Evolutionary conservation across 2,113 vertebrate species (phyloP).

Genomic region (Cephalopholis sonnerati): DNA sequence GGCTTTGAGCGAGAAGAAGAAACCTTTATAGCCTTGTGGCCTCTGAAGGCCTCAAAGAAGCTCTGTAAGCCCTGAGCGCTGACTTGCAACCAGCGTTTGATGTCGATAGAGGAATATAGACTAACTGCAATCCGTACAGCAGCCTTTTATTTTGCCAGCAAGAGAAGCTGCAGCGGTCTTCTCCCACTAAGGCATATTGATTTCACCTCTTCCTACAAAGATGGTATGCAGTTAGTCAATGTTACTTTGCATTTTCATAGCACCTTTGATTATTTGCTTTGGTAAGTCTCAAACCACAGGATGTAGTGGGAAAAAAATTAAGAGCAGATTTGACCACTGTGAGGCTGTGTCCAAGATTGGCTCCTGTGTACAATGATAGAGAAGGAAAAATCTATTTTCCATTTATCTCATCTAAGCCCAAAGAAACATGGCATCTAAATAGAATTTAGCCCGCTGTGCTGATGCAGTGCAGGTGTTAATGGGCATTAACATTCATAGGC

Average conservation of each 20-base stretch:
- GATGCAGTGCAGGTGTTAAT: slow-evolving; percentile 53
- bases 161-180: slow-evolving; percentile 27
- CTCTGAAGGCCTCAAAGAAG: slow-evolving; percentile 21
- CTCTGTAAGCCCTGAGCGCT: slow-evolving; percentile 24
- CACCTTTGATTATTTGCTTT: slow-evolving; percentile 38
- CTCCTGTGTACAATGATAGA: slow-evolving; percentile 12
- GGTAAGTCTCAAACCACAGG: neutral
- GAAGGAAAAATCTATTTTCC: slow-evolving; percentile 40
- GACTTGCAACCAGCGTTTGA: slow-evolving; percentile 27
- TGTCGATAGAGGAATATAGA: slow-evolving; percentile 26
- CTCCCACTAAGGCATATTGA: slow-evolving; percentile 50
- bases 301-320: slow-evolving; percentile 29
- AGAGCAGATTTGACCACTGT: slow-evolving; percentile 14
- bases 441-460: slow-evolving; percentile 42
- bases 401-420: slow-evolving; percentile 44
- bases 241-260: slow-evolving; percentile 54
- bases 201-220: slow-evolving; percentile 44
- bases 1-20: slow-evolving; percentile 32
- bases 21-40: slow-evolving; percentile 20
- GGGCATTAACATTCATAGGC: slow-evolving; percentile 60
- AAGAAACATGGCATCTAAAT: slow-evolving; percentile 38
- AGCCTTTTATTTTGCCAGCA: slow-evolving; percentile 42
- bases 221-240: slow-evolving; percentile 30
- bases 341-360: neutral
- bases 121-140: slow-evolving; percentile 16